Evolutionary conservation across 2,888 invertebrate genomes (phyloP), one percentile per base, ranked within the genome.

Genomic region (Drosophila nr. fundita): DNA sequence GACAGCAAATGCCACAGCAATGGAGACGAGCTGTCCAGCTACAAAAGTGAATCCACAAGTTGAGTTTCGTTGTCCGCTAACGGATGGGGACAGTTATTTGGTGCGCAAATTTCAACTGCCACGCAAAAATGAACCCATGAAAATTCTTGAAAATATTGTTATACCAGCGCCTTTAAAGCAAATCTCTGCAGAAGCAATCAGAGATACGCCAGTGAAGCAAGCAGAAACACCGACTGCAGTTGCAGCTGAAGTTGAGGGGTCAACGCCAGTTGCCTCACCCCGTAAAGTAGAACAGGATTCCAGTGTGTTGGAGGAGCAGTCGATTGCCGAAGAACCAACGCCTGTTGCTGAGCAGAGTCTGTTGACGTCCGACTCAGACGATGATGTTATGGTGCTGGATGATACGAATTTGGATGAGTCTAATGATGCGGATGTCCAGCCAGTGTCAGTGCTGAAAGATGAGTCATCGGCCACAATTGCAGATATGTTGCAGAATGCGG

Each of bases 331-430:
- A 10, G 7, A 30, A 24, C 8, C 40, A 8, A 34, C 29, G 4
- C 38, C 34, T 30, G 18, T 57, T 29, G 42, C 57, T 21, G 70
- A 73, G 1, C 66, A 80, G 11, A 78, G 71, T 57, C 8, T 72
- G 4, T 40, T 82, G 18, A 54, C 40, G 2, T 69, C 78, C 0
- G 89, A 80, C n/a, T 82, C 90, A 4, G 87, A 85, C 13, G 89
- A 89, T 15, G 89, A 88, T 15, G 68, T 87, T 5, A 79, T 87
- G 81, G 63, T 89, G 36, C 45, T 87, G 29, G 88, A 89, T 45
- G 86, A 87, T 29, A 81, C 79, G 2, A 80, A 75, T 58, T 11
- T 61, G 27, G 77, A 82, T 54, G 80, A 80, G 4, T 75, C 66
- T 0, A 73, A 75, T 38, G 27, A 36, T 29, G 62, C 80, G 0